Evolutionary conservation across 2,888 invertebrate genomes (phyloP).

Genomic region (Apoderus coryli): DNA sequence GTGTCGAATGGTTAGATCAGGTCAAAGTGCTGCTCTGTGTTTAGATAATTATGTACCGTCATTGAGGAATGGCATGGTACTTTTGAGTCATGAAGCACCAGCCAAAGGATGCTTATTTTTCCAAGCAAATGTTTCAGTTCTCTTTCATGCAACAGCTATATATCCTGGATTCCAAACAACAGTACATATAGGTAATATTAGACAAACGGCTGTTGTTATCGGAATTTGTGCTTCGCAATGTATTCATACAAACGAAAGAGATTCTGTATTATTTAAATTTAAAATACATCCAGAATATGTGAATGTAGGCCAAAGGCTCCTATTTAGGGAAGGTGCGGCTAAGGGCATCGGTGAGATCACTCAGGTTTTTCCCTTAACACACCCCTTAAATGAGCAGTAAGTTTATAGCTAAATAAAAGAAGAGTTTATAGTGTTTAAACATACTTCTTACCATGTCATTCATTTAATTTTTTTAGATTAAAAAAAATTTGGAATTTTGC

Average conservation of each 20-base stretch:
- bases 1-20: conserved; percentile 73
- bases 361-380: conserved; percentile 49
- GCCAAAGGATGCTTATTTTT: conserved; percentile 48
- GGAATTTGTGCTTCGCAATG: conserved; percentile 51
- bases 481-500: too few species aligned
- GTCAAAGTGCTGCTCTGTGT: conserved; percentile 78
- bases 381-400: too few species aligned
- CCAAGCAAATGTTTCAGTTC: conserved; percentile 72
- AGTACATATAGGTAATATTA: conserved; percentile 87
- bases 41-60: conserved; percentile 46
- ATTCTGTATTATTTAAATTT: conserved; percentile 79
- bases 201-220: conserved; percentile 87
- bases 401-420: too few species aligned
- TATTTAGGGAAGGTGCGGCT: conserved; percentile 71
- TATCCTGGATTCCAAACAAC: conserved; percentile 80
- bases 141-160: conserved; percentile 78
- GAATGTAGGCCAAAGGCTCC: conserved; percentile 57
- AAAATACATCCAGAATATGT: conserved; percentile 82
- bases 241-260: conserved; percentile 69
- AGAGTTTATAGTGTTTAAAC: too few species aligned
- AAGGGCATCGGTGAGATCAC: conserved; percentile 79
- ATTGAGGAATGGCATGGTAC: conserved; percentile 73
- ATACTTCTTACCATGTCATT: too few species aligned
- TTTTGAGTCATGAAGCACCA: conserved; percentile 40
- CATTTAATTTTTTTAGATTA: too few species aligned